phyloP scores from a whole-genome alignment of 2,888 invertebrate species.

The Perdita meconis region DNA sequence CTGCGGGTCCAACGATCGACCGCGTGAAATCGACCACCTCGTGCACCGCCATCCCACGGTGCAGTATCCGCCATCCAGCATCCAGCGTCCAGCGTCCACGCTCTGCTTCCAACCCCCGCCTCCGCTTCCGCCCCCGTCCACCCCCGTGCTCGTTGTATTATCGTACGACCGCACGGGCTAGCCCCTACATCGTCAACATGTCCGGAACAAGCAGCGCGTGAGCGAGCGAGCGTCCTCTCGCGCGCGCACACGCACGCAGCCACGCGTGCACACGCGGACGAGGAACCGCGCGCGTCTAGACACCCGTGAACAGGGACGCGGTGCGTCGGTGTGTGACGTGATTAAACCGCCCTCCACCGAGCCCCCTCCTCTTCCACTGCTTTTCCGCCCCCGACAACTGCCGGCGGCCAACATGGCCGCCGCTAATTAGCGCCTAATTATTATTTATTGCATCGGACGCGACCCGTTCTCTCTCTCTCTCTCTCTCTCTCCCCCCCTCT shows the following conservation, averaged over 20 bases:
- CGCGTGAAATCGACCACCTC: constrained; percentile 78
- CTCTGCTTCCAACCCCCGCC: constrained; percentile 33
- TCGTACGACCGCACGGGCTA: constrained; percentile 78
- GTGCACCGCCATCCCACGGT: constrained; percentile 59
- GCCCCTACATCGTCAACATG: constrained; percentile 81
- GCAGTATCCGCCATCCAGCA: constrained; percentile 54
- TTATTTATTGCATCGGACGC: constrained; percentile 81
- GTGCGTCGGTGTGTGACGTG: constrained; percentile 75
- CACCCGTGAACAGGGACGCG: constrained; percentile 25
- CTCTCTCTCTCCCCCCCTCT: constrained; percentile 34
- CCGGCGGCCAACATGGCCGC: constrained; percentile 78
- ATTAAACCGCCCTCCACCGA: constrained; percentile 73
- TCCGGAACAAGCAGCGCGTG: constrained; percentile 70
- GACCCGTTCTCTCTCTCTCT: constrained; percentile 39
- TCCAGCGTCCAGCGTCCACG: constrained; percentile 58
- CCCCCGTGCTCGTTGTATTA: constrained; percentile 78
- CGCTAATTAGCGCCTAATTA: constrained; percentile 83
- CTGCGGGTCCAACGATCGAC: constrained; percentile 78
- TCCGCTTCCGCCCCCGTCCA: constrained; percentile 52
- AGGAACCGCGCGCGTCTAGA: constrained; percentile 14
- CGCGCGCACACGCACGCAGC: constrained; percentile 24
- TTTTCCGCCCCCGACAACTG: constrained; percentile 60
- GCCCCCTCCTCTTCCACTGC: constrained; percentile 34
- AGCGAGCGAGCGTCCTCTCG: no score
- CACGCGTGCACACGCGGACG: neutral